Evolutionary conservation across 2,888 invertebrate genomes (phyloP), one percentile per base, ranked within the genome.

Genomic region (Cacoxenus indagator): DNA sequence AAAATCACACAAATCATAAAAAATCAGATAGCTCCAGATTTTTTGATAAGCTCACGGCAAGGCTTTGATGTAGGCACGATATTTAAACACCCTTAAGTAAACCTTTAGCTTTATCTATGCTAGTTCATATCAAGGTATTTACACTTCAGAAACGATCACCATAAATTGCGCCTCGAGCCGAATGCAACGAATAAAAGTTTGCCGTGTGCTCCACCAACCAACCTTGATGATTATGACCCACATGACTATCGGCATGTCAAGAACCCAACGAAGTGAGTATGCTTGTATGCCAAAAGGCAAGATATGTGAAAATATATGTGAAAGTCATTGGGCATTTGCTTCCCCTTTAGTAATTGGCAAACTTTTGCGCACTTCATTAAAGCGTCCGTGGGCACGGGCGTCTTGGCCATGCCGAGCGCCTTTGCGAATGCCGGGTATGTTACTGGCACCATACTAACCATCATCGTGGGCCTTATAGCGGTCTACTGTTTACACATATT

Each of bases 311-410:
- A n/a, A n/a, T n/a, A n/a, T 22, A n/a, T 65, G 9, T 29, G 14
- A 19, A 31, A 27, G 37, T 67, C 31, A 59, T 31, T 66, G n/a
- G n/a, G n/a, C n/a, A 26, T 27, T 55, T 19, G 31, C n/a, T 55
- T 55, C n/a, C 5, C n/a, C 91, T 91, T 8, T 89, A 97, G 97
- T 70, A 96, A 97, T 84, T 87, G 92, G 87, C 96, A 97, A 84
- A 96, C 97, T 0, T 90, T 97, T 74, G 94, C 98, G 82, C 97
- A 98, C 88, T 90, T 99, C 76, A 90, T 99, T 71, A 99, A 98
- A 88, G 98, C 97, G 9, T 97, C 97, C 75, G 91, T 99, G 66
- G 99, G 99, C 3, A 98, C 98, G 11, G 99, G 99, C 0, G 96
- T 99, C 61, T 89, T 99, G 69, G 98, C 98, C 22, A 96, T 99